phyloP scores from a whole-genome alignment of 2,888 invertebrate species.

The Xestia c-nigrum region DNA sequence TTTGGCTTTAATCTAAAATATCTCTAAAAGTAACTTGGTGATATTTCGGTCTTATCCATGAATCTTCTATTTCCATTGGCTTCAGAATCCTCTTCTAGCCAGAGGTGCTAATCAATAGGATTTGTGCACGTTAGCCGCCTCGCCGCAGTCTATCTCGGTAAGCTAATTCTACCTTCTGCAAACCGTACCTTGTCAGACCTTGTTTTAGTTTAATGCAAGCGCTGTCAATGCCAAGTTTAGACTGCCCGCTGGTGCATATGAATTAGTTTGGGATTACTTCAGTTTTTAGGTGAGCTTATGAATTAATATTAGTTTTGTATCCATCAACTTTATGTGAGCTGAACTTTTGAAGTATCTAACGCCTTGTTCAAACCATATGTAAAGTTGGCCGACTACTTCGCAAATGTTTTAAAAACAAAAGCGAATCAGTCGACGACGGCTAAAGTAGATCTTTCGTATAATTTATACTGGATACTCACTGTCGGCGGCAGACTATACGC shows the following conservation, averaged over 20 bases:
- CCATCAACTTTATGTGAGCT: background rate
- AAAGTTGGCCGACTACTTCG: too few species aligned
- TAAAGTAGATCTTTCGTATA: too few species aligned
- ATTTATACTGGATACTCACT: too few species aligned
- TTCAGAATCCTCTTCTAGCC: slow-evolving; percentile 15
- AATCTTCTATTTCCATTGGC: background rate
- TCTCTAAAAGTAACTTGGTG: background rate
- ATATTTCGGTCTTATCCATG: slow-evolving; percentile 1
- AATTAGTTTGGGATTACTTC: slow-evolving; percentile 6
- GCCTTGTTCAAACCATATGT: too few species aligned
- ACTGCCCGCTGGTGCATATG: background rate
- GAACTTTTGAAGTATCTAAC: too few species aligned
- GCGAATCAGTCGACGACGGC: too few species aligned
- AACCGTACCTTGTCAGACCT: slow-evolving; percentile 34
- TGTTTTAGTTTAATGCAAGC: slow-evolving; percentile 29
- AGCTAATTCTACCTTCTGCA: slow-evolving; percentile 58
- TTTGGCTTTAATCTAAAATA: background rate
- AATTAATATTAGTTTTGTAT: background rate
- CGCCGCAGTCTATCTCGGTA: slow-evolving; percentile 65
- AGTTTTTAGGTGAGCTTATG: background rate
- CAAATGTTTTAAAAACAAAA: too few species aligned
- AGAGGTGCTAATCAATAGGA: slow-evolving; percentile 51
- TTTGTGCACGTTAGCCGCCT: slow-evolving; percentile 56
- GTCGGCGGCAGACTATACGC: too few species aligned
- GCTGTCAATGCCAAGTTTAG: slow-evolving; percentile 6